Conservation (phyloP, 2,888 invertebrate species). For the Dynastes maya region DNA sequence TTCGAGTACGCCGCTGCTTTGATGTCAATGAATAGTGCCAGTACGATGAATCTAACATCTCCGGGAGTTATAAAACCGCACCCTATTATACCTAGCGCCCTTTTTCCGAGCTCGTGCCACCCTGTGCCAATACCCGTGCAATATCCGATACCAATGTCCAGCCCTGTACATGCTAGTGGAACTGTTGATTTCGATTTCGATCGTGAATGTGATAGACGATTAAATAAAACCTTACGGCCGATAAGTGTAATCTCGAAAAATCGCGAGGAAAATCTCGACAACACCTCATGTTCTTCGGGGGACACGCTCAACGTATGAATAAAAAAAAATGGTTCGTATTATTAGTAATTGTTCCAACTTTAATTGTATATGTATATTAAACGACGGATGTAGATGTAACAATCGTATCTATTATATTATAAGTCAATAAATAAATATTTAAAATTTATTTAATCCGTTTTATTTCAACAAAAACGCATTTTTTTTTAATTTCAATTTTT, state of each 20-base stretch:
- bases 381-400: conserved; percentile 14
- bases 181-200: conserved; percentile 58
- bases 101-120: conserved; percentile 60
- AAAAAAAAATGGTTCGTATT: conserved; percentile 4
- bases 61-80: conserved; percentile 60
- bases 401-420: conserved; percentile 15
- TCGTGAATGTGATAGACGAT: conserved; percentile 59
- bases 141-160: conserved; percentile 58
- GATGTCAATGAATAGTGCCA: conserved; percentile 60
- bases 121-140: conserved; percentile 62
- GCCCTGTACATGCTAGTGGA: conserved; percentile 55
- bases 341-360: conserved; percentile 54
- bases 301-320: conserved; percentile 57
- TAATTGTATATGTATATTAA: conserved; percentile 48
- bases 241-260: conserved; percentile 58
- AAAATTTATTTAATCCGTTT: conserved; percentile 4
- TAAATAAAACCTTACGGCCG: conserved; percentile 57
- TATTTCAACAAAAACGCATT: background rate
- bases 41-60: conserved; percentile 54
- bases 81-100: conserved; percentile 60
- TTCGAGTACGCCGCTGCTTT: conserved; percentile 62
- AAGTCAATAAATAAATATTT: conserved; percentile 29
- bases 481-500: no score
- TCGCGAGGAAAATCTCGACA: conserved; percentile 57
- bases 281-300: conserved; percentile 57